Base-by-base conservation (phyloP, 2,888 invertebrate genomes). In the Pandemis corylana region DNA sequence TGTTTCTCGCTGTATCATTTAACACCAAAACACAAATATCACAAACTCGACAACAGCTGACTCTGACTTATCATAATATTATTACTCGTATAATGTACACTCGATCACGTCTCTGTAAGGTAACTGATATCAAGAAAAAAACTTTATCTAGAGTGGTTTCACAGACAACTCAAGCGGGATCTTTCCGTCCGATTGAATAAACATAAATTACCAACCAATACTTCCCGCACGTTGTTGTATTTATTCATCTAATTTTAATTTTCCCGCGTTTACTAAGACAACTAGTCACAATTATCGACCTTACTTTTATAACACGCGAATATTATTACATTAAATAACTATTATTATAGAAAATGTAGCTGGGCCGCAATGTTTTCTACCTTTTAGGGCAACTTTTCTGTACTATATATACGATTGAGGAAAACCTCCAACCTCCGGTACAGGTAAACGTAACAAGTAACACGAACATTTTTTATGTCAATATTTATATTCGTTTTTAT, bases 1-100 rank as follows among this genome's bases (percentile, higher is more conserved):
- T 15, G 7, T 12, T n/a, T 20, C 7, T 20, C 13, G 36, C 7
- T 13, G n/a, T 49, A 15, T 41, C 15, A 28, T 12, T 46, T 51
- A 51, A 42, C 51, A 72, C 61, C 20, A 28, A 56, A 51, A 67
- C 72, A 53, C 72, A 28, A 20, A 41, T 72, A 62, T 72, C 69
- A 46, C 56, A 36, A 28, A 41, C 49, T 68, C 46, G 46, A 68
- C 56, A 46, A 56, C 15, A 44, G 63, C 7, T 44, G 42, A 44
- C 7, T 44, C 36, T 46, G 3, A 56, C 68, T 72, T 28, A 28
- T 13, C 5, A 13, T 4, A 5, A 49, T 49, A 49, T 13, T 46
- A 46, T 12, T 46, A 46, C 42, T 42, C 42, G 49, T 49, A 5
- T 49, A 12, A n/a, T n/a, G n/a, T 51, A 51, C 10, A 51, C n/a